A percentile compares a stretch with the other conserved stretches of the same genome.
Evolutionary conservation across 2,888 invertebrate species (phyloP).

Genomic region (Tinea trinotella): DNA sequence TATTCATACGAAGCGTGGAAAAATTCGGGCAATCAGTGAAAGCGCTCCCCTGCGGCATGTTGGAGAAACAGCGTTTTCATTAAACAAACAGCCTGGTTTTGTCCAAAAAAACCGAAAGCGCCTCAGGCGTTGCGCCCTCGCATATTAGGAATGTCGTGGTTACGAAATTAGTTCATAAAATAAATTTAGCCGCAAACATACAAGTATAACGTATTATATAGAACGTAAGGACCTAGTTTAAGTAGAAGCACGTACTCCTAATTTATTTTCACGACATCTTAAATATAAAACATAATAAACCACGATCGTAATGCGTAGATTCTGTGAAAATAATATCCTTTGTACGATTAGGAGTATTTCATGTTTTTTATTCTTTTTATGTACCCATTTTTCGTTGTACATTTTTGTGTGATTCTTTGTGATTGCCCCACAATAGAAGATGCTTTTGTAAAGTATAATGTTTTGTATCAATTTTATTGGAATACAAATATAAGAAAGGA

Average conservation of each 20-base stretch:
- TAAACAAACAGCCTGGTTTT: conserved; percentile 57
- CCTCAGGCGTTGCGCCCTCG: conserved; percentile 47
- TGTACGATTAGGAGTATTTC: not conserved
- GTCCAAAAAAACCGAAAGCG: conserved; percentile 52
- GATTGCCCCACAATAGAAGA: no score
- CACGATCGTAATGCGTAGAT: not conserved
- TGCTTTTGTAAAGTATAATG: not conserved
- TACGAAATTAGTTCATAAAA: conserved; percentile 66
- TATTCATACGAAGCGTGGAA: conserved; percentile 50
- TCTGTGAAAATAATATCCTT: not conserved
- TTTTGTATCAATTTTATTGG: not conserved
- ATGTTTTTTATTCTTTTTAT: not conserved
- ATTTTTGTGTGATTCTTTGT: not conserved
- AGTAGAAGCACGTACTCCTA: conserved; percentile 4
- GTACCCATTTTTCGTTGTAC: not conserved
- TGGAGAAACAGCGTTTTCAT: conserved; percentile 61
- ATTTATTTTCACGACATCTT: conserved; percentile 14
- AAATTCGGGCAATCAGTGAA: conserved; percentile 59
- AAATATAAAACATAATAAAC: conserved; percentile 4
- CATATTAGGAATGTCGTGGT: conserved; percentile 63
- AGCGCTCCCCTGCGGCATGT: conserved; percentile 60
- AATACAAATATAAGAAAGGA: not conserved
- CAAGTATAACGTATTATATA: not conserved
- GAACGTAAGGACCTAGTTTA: not conserved
- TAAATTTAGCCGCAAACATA: conserved; percentile 33